A percentile compares a stretch with the other conserved stretches of the same genome.
These are phyloP conservation scores for Micoletzkya japonica DNA, from an alignment of 2,888 invertebrate species.

Conservation along the genomic window DNA sequence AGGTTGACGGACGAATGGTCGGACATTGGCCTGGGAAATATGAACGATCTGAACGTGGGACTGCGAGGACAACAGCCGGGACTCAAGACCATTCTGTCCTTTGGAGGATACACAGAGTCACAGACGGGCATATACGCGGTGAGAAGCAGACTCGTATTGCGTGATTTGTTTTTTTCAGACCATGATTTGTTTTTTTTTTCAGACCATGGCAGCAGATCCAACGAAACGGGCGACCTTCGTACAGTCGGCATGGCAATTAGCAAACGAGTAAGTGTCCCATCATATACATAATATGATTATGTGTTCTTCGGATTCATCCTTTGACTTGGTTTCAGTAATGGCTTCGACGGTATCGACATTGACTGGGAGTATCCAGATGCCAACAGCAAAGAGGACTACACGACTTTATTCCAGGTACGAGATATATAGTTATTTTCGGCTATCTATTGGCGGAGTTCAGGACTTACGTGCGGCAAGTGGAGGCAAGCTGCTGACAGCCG, in stretches of 20 bases:
- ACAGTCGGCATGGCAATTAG: conserved; percentile 18
- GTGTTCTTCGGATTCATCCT: too few species aligned
- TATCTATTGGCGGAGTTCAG: background rate
- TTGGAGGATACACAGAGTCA: conserved; percentile 10
- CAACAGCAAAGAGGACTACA: too few species aligned
- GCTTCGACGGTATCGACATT: background rate
- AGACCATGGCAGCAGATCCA: too few species aligned
- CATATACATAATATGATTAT: too few species aligned
- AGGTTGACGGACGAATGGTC: background rate
- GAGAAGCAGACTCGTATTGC: too few species aligned
- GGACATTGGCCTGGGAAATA: background rate
- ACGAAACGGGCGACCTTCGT: background rate
- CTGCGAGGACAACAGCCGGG: conserved; percentile 9
- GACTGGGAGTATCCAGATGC: background rate
- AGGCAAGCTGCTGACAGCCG: conserved; percentile 5
- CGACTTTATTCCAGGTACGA: too few species aligned
- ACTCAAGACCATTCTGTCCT: conserved; percentile 7
- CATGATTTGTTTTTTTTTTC: background rate
- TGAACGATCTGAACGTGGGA: background rate
- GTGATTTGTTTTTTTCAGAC: too few species aligned
- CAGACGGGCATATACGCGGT: conserved; percentile 3
- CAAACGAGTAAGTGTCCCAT: conserved; percentile 7
- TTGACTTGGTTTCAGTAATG: too few species aligned
- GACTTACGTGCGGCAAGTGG: background rate
- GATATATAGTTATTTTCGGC: background rate